phyloP scores from a whole-genome alignment of 2,888 invertebrate genomes.

The Aphrophora alni region DNA sequence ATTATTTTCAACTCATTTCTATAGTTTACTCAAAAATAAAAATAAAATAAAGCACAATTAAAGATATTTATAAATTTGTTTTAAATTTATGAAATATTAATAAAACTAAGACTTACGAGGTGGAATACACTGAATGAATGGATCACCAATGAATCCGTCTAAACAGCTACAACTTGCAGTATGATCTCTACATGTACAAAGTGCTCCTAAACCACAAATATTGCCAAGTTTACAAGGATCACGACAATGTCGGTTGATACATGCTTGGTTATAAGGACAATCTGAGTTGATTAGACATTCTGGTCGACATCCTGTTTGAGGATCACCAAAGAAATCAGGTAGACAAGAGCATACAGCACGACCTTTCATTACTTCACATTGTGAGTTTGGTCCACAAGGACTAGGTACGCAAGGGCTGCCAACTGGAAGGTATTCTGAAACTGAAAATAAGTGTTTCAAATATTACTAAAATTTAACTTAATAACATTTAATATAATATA shows the following conservation, averaged over 20 bases:
- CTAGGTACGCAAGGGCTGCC: conserved; percentile 73
- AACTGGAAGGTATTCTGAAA: conserved; percentile 33
- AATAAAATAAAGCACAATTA: too few relatives aligned
- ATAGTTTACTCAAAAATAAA: too few relatives aligned
- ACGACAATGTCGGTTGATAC: conserved; percentile 73
- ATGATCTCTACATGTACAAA: conserved; percentile 80
- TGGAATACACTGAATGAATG: conserved; percentile 74
- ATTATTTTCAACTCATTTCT: too few relatives aligned
- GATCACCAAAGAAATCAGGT: conserved; percentile 79
- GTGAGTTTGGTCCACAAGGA: conserved; percentile 80
- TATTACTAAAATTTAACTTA: too few relatives aligned
- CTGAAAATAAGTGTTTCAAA: background rate
- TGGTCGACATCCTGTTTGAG: conserved; percentile 75
- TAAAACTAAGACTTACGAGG: conserved; percentile 58
- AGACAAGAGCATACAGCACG: conserved; percentile 80
- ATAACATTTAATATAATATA: too few relatives aligned
- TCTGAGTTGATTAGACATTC: conserved; percentile 86
- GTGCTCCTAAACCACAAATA: conserved; percentile 81
- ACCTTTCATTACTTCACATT: conserved; percentile 73
- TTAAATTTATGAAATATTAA: too few relatives aligned
- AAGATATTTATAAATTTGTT: too few relatives aligned
- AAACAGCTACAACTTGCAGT: conserved; percentile 82
- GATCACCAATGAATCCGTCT: conserved; percentile 80
- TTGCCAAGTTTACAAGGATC: conserved; percentile 74
- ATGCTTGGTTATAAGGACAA: conserved; percentile 75